Conservation (phyloP, 2,797 vertebrate species). For the Ctenopoma kingsleyae region DNA sequence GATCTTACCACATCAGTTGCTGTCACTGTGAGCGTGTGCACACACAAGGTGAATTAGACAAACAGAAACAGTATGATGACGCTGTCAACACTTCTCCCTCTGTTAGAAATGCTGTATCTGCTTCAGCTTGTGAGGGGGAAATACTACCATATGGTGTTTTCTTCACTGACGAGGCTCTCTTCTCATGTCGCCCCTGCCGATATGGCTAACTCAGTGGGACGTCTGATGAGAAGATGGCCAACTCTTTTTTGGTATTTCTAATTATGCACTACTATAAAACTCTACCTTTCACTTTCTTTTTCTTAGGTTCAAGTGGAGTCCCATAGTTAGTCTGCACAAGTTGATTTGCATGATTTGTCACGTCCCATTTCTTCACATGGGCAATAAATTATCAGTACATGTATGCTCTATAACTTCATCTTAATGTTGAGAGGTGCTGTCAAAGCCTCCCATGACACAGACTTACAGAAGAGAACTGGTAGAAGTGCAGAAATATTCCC, state of each 20-base stretch:
- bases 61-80: slow-evolving; percentile 52
- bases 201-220: slow-evolving; percentile 51
- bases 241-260: slow-evolving; percentile 31
- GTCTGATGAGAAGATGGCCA: slow-evolving; percentile 37
- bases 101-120: slow-evolving; percentile 50
- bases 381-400: no score
- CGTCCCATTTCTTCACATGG: no score
- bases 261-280: slow-evolving; percentile 16
- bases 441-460: no score
- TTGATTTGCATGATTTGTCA: no score
- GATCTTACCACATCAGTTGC: slow-evolving; percentile 20
- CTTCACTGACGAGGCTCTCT: slow-evolving; percentile 47
- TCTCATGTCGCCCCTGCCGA: slow-evolving; percentile 59
- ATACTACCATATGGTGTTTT: slow-evolving; percentile 69
- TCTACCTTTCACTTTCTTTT: background rate
- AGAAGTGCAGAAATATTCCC: no score
- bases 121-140: slow-evolving; percentile 43
- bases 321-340: no score
- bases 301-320: background rate
- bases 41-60: slow-evolving; percentile 42
- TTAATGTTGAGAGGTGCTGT: no score
- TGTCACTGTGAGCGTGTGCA: slow-evolving; percentile 20
- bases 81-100: slow-evolving; percentile 50
- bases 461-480: no score
- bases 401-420: no score